Conservation (phyloP, 2,888 invertebrate genomes). For the Sclerodermus sp. region DNA sequence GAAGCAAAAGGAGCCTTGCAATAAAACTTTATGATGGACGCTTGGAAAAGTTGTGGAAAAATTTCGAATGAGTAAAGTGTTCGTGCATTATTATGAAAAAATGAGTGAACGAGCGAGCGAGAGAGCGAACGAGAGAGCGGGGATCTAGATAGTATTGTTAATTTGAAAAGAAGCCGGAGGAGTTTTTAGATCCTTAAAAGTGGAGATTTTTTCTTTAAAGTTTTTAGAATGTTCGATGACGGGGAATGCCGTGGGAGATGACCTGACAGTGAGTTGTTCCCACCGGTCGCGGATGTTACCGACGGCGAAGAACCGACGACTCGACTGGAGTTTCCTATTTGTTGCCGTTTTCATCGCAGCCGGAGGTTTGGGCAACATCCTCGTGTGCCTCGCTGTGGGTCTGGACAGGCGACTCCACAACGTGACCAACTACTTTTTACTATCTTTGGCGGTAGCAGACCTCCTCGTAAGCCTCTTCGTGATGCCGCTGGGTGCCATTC, state of each 20-base stretch:
- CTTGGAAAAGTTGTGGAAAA: too few species aligned
- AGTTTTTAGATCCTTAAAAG: too few species aligned
- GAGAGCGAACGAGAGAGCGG: too few species aligned
- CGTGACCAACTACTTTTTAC: conserved; percentile 92
- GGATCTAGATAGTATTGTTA: too few species aligned
- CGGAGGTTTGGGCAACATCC: conserved; percentile 86
- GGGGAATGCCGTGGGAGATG: conserved; percentile 24
- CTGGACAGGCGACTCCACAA: conserved; percentile 89
- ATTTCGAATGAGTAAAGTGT: too few species aligned
- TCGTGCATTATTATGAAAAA: too few species aligned
- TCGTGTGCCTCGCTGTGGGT: conserved; percentile 91
- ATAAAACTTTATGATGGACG: too few species aligned
- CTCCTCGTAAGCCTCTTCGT: conserved; percentile 90
- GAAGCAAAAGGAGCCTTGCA: too few species aligned
- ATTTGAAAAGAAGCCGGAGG: too few species aligned
- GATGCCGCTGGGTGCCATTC: conserved; percentile 94
- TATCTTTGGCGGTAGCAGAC: conserved; percentile 92
- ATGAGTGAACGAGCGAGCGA: too few species aligned
- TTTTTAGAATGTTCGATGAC: conserved; percentile 35
- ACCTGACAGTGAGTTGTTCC: conserved; percentile 34
- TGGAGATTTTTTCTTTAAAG: too few species aligned
- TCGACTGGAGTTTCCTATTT: conserved; percentile 82
- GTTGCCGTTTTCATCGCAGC: conserved; percentile 84
- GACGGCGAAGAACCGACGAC: conserved; percentile 22
- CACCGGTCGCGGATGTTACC: conserved; percentile 23